Percentiles rank a stretch among this genome's conserved stretches.
These are phyloP conservation scores for Serinus canaria DNA, from an alignment of 2,113 vertebrate genomes.

Conservation along the genomic window DNA sequence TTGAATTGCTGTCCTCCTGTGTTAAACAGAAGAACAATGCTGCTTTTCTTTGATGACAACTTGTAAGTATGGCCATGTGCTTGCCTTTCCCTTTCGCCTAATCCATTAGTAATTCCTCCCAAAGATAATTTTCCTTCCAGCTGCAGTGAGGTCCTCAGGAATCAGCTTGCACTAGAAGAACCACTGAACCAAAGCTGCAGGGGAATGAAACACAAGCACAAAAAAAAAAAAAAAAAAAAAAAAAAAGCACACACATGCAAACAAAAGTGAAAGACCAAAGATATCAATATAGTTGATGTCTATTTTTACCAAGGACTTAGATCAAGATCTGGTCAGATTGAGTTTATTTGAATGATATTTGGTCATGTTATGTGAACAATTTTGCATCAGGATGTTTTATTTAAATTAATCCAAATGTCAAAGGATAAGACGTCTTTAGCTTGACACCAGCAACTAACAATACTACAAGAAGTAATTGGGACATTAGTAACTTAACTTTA, in stretches of 20 bases:
- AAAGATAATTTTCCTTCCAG: neutral
- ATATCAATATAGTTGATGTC: neutral
- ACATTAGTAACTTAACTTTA: neutral
- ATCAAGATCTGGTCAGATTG: neutral
- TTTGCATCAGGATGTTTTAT: neutral
- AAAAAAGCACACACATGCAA: neutral
- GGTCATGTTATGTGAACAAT: neutral
- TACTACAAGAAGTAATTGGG: neutral
- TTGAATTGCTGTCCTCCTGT: neutral
- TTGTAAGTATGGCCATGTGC: neutral
- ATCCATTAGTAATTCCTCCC: neutral
- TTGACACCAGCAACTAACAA: neutral
- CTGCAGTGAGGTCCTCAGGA: neutral
- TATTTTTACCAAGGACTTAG: neutral
- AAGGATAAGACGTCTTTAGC: neutral
- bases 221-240: neutral
- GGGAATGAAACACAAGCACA: neutral
- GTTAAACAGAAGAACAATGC: constrained; percentile 11
- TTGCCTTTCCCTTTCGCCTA: neutral
- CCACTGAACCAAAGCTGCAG: neutral
- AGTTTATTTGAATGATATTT: neutral
- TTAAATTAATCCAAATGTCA: neutral
- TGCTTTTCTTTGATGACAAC: constrained; percentile 10
- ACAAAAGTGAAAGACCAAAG: neutral
- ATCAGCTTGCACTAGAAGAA: neutral